Evolutionary conservation across 2,797 vertebrate species (phyloP).

Genomic region (Anguilla obscura): DNA sequence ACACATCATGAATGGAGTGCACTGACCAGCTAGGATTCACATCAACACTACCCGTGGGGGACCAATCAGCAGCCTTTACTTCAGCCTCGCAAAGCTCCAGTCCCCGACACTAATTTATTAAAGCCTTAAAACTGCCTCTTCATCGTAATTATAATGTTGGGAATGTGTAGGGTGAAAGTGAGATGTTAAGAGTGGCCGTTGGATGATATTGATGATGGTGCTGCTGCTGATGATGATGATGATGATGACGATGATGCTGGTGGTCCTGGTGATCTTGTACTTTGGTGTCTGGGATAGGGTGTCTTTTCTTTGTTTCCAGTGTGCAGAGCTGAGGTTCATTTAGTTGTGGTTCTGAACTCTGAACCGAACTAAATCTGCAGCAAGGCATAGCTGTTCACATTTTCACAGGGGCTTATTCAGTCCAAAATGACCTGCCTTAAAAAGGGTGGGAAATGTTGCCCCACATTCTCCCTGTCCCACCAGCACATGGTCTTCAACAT

Average conservation of each 20-base stretch:
- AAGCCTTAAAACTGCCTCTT: not conserved
- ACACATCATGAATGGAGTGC: constrained; percentile 68
- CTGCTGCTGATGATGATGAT: not conserved
- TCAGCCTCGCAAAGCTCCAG: not conserved
- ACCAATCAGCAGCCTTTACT: constrained; percentile 32
- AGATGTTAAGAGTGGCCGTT: not conserved
- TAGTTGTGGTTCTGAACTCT: not conserved
- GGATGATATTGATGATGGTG: not conserved
- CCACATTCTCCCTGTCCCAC: not conserved
- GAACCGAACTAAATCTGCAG: not conserved
- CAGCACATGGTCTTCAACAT: not conserved
- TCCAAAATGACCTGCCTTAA: not conserved
- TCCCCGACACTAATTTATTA: not conserved
- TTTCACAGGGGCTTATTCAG: not conserved
- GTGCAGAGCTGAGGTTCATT: not conserved
- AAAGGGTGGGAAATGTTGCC: not conserved
- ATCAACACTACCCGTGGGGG: constrained; percentile 26
- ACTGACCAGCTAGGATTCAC: constrained; percentile 30
- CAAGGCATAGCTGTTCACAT: not conserved
- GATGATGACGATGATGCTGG: not conserved
- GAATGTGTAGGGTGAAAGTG: not conserved
- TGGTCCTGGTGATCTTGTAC: not conserved
- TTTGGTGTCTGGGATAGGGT: not conserved
- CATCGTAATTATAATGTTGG: not conserved
- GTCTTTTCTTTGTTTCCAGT: not conserved